Evolutionary conservation across 2,888 invertebrate species (phyloP).

Genomic region (Drosophila multiciliata): DNA sequence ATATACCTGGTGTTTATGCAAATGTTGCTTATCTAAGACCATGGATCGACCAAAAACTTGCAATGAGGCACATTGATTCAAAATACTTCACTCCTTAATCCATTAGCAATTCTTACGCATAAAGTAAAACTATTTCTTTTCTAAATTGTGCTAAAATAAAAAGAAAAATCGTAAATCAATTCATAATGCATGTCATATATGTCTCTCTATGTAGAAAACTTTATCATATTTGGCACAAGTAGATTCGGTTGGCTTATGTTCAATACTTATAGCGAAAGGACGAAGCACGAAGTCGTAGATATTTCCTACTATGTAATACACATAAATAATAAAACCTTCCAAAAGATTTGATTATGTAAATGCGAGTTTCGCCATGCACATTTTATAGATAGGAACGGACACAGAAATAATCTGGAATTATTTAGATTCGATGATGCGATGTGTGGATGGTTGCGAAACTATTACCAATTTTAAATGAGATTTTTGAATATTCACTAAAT

Average conservation of each 20-base stretch:
- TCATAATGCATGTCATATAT: not conserved
- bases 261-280: too few species aligned
- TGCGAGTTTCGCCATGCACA: not conserved
- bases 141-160: slow-evolving; percentile 4
- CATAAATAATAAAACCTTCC: not conserved
- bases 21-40: slow-evolving; percentile 88
- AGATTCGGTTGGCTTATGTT: too few species aligned
- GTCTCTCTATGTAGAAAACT: too few species aligned
- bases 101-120: not conserved
- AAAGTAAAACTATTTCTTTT: not conserved
- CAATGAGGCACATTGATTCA: slow-evolving; percentile 51
- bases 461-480: not conserved
- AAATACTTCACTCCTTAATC: slow-evolving; percentile 66
- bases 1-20: slow-evolving; percentile 91
- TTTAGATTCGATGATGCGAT: not conserved
- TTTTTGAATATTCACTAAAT: not conserved
- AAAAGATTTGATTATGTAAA: not conserved
- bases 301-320: not conserved
- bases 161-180: not conserved
- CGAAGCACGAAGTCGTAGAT: not conserved
- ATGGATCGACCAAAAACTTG: slow-evolving; percentile 89
- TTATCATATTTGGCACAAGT: too few species aligned
- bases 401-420: not conserved
- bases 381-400: not conserved
- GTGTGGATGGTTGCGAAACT: not conserved